Conservation (phyloP, 2,113 vertebrate species). For the Amblyornis subalaris region DNA sequence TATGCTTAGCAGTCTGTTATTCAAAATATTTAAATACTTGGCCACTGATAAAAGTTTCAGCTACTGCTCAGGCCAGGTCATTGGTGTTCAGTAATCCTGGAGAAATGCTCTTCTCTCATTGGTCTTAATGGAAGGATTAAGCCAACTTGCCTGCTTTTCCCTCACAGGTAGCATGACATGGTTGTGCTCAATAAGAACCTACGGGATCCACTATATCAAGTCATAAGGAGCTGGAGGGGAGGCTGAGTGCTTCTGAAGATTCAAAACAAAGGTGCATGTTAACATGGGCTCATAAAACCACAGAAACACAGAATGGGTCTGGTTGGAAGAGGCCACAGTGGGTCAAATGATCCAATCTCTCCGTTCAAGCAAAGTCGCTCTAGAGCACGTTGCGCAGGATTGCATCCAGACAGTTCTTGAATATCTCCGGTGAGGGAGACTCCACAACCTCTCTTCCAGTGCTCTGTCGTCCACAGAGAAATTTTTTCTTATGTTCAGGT, state of each 20-base stretch:
- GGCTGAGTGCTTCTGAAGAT: neutral
- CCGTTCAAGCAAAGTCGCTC: neutral
- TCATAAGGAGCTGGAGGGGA: neutral
- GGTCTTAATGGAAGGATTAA: neutral
- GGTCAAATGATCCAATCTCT: neutral
- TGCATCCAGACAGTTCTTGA: neutral
- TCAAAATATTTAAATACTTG: neutral
- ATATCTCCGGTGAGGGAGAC: neutral
- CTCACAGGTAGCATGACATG: fast-evolving
- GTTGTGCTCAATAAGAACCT: neutral
- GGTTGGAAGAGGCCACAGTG: neutral
- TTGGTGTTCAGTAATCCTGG: neutral
- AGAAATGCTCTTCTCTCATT: neutral
- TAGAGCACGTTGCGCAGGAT: neutral
- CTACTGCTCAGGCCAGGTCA: neutral
- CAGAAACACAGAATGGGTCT: neutral
- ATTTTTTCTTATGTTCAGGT: neutral
- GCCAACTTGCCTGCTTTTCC: neutral
- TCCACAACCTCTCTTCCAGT: neutral
- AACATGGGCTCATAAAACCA: neutral
- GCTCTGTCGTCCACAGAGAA: neutral
- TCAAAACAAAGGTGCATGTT: neutral
- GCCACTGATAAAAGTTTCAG: neutral
- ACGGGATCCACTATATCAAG: neutral
- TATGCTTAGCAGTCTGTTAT: neutral